A percentile compares a stretch with the other conserved stretches of the same genome.
These are phyloP conservation scores for Pedionomus torquatus DNA, from an alignment of 2,113 vertebrate genomes.

Conservation along the genomic window DNA sequence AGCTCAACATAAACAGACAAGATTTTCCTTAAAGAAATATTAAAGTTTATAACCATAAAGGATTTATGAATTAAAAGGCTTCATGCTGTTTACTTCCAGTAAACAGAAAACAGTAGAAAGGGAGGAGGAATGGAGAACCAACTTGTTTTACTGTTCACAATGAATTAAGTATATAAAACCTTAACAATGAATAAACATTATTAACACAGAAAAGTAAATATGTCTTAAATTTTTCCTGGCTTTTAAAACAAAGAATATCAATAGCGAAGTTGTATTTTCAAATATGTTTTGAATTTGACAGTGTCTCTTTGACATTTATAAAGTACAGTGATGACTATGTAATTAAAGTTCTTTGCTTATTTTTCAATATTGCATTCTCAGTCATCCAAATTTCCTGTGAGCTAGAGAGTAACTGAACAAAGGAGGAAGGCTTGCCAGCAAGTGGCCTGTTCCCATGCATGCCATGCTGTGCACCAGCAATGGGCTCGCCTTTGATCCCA, in stretches of 20 bases:
- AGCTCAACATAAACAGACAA: not conserved
- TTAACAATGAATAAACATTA: slow-evolving; percentile 34
- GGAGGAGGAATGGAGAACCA: not conserved
- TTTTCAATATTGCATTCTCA: slow-evolving; percentile 38
- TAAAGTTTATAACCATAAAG: not conserved
- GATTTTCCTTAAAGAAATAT: not conserved
- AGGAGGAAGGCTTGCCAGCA: not conserved
- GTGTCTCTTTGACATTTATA: slow-evolving; percentile 46
- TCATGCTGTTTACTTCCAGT: not conserved
- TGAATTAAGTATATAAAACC: slow-evolving; percentile 12
- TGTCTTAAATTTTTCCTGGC: not conserved
- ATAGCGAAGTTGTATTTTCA: slow-evolving; percentile 23
- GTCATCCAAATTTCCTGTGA: not conserved
- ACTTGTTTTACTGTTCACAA: not conserved
- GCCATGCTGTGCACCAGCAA: not conserved
- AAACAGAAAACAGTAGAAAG: not conserved
- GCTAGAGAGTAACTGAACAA: not conserved
- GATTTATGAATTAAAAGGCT: not conserved
- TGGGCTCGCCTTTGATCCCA: not conserved
- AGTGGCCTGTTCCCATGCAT: not conserved
- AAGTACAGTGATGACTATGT: slow-evolving; percentile 18
- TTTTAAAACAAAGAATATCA: slow-evolving; percentile 48
- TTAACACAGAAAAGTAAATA: slow-evolving; percentile 43
- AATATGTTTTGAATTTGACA: slow-evolving; percentile 59
- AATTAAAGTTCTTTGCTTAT: slow-evolving; percentile 39